Conservation (phyloP, 2,888 invertebrate genomes). For the Trichacis sp. region DNA sequence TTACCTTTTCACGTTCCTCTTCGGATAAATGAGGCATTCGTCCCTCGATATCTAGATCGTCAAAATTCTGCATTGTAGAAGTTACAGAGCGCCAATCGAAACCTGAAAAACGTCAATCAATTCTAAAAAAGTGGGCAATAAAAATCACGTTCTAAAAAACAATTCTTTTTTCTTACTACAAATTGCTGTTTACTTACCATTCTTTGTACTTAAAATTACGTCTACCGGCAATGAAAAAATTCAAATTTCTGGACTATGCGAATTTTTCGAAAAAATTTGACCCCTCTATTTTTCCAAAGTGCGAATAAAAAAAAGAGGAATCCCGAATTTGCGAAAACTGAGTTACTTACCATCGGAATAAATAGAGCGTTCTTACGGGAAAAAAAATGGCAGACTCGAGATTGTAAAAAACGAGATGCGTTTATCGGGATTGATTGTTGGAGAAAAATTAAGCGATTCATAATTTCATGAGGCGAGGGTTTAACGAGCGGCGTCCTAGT, state of each 20-base stretch:
- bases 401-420: too few species aligned
- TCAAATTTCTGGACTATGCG: too few species aligned
- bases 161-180: constrained; percentile 25
- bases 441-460: neutral
- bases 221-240: too few species aligned
- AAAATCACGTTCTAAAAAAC: too few species aligned
- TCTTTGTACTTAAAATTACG: too few species aligned
- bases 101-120: constrained; percentile 56
- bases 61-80: constrained; percentile 65
- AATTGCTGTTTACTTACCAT: constrained; percentile 46
- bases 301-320: too few species aligned
- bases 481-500: constrained; percentile 5
- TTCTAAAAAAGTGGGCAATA: too few species aligned
- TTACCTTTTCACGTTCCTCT: constrained; percentile 68
- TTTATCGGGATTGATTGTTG: neutral
- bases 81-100: constrained; percentile 32
- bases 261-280: too few species aligned
- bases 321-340: too few species aligned
- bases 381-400: neutral
- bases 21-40: constrained; percentile 64
- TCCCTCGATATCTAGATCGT: constrained; percentile 68
- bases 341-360: neutral
- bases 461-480: neutral
- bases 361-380: neutral
- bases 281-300: too few species aligned